A percentile compares a stretch with the other conserved stretches of the same genome.
phyloP scores from a whole-genome alignment of 2,113 vertebrate genomes.

The Hemicordylus capensis region DNA sequence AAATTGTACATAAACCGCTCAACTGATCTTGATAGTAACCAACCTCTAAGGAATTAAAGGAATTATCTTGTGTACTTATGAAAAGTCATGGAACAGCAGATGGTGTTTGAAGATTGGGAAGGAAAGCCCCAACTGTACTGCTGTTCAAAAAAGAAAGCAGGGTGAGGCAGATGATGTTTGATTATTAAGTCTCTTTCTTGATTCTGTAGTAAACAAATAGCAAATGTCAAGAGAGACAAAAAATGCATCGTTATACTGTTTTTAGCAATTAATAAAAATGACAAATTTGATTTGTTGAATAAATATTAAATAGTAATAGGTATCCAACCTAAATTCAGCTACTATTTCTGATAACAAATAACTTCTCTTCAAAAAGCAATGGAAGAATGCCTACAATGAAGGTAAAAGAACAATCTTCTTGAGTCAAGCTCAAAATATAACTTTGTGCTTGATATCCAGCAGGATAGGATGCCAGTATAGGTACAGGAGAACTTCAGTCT shows the following conservation, averaged over 20 bases:
- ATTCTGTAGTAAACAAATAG: conserved; percentile 2
- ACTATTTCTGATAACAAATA: no score
- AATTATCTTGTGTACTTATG: background rate
- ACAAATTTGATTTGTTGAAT: background rate
- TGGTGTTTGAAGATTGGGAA: conserved; percentile 26
- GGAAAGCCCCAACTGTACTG: background rate
- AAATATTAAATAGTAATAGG: background rate
- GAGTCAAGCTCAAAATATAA: background rate
- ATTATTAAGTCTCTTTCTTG: background rate
- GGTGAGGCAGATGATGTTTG: conserved; percentile 7
- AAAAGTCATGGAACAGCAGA: conserved; percentile 11
- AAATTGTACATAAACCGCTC: background rate
- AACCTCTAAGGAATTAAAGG: conserved; percentile 13
- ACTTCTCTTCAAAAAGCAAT: no score
- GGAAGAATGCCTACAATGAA: no score
- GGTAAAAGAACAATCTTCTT: no score
- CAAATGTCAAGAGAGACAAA: background rate
- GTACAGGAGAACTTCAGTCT: no score
- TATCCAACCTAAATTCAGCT: background rate
- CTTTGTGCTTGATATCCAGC: background rate
- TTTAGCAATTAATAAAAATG: background rate
- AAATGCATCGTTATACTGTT: background rate
- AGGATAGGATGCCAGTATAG: background rate
- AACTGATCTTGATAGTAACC: conserved; percentile 12
- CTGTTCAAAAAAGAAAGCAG: background rate